These are phyloP conservation scores for Lindbergichthys nudifrons DNA, from an alignment of 2,797 vertebrate species.

Conservation along the genomic window DNA sequence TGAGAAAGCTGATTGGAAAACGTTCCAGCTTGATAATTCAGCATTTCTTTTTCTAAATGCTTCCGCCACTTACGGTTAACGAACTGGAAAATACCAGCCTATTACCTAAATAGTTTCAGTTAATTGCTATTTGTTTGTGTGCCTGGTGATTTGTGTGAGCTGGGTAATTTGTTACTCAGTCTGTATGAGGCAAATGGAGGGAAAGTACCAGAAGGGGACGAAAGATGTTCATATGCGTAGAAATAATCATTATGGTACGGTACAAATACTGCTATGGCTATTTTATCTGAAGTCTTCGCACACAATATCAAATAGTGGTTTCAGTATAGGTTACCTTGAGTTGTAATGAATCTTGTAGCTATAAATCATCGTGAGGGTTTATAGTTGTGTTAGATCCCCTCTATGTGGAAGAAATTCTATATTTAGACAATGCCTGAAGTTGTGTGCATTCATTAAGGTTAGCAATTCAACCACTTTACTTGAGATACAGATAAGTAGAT, in stretches of 20 bases:
- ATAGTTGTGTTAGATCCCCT: not conserved
- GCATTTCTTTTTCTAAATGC: constrained; percentile 45
- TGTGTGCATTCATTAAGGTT: constrained; percentile 10
- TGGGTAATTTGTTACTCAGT: constrained; percentile 24
- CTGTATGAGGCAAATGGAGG: constrained; percentile 10
- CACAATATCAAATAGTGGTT: not conserved
- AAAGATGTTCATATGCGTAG: constrained; percentile 3
- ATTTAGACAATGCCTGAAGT: not conserved
- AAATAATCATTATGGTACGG: not conserved
- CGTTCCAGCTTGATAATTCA: constrained; percentile 46
- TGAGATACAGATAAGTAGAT: not conserved
- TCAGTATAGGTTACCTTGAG: not conserved
- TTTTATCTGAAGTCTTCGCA: not conserved
- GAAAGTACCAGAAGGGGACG: constrained; percentile 6
- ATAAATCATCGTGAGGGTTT: not conserved
- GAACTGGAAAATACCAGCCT: constrained; percentile 49
- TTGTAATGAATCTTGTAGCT: not conserved
- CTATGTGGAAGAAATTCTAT: not conserved
- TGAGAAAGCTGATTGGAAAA: constrained; percentile 48
- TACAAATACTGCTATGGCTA: not conserved
- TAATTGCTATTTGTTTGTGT: constrained; percentile 49
- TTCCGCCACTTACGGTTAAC: constrained; percentile 44
- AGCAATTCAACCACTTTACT: not conserved
- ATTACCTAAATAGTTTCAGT: constrained; percentile 48
- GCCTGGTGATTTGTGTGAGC: constrained; percentile 36